These are phyloP conservation scores for Antennarius striatus DNA, from an alignment of 2,113 vertebrate genomes.

Conservation along the genomic window DNA sequence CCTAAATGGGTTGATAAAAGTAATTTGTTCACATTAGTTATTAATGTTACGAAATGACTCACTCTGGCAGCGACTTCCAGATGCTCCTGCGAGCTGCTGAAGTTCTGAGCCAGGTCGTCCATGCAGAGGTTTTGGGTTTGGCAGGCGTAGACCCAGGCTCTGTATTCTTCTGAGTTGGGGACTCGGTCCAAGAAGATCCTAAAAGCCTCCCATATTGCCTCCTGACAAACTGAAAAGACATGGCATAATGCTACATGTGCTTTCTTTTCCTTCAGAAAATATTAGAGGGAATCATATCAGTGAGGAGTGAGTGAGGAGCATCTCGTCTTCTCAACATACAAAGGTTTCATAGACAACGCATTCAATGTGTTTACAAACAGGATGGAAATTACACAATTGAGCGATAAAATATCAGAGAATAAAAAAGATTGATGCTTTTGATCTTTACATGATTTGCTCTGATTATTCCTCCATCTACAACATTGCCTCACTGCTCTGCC, in stretches of 20 bases:
- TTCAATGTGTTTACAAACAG: neutral
- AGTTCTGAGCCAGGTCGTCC: slow-evolving; percentile 90
- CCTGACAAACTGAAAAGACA: slow-evolving; percentile 88
- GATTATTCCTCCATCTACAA: neutral
- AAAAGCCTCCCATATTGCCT: slow-evolving; percentile 95
- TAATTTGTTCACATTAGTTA: too few relatives aligned
- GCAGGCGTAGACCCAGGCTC: slow-evolving; percentile 88
- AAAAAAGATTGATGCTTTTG: neutral
- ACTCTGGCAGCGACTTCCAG: slow-evolving; percentile 87
- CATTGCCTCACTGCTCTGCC: neutral
- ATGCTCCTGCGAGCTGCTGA: slow-evolving; percentile 92
- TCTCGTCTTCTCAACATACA: neutral
- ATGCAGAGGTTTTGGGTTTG: slow-evolving; percentile 89
- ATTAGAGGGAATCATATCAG: neutral
- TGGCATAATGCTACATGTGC: neutral
- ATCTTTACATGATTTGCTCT: neutral
- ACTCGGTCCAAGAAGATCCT: slow-evolving; percentile 92
- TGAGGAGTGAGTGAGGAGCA: neutral
- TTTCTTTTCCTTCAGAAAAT: neutral
- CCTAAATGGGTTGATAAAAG: too few relatives aligned
- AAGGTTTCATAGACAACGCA: neutral
- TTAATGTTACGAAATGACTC: slow-evolving; percentile 32
- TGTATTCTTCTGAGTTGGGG: slow-evolving; percentile 89
- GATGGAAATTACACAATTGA: neutral
- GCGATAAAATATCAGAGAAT: slow-evolving; percentile 3